Percentiles rank a stretch among this genome's conserved stretches.
Conservation (phyloP, 2,888 invertebrate species). For the Drosophila greeni region DNA sequence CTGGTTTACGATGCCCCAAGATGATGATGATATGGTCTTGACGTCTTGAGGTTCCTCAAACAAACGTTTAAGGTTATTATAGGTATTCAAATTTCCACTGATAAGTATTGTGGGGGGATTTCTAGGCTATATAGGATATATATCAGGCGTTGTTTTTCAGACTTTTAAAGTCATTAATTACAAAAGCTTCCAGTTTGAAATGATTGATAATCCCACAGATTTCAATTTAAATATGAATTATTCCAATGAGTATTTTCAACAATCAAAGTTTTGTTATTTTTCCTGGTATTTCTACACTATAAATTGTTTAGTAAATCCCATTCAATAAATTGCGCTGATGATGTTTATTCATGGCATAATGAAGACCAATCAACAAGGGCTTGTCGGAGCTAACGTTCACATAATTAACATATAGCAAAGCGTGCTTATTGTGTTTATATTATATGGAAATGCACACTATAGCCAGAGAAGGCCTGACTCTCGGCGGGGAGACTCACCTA, state of each 20-base stretch:
- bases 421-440: constrained; percentile 6
- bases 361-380: constrained; percentile 25
- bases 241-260: background rate
- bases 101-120: constrained; percentile 5
- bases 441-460: background rate
- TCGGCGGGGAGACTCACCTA: constrained; percentile 50
- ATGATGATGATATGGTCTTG: constrained; percentile 20
- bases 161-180: background rate
- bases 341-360: constrained; percentile 17
- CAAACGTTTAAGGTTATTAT: constrained; percentile 13
- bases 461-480: constrained; percentile 19
- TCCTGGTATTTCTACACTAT: constrained; percentile 1
- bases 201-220: constrained; percentile 6
- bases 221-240: background rate
- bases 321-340: constrained; percentile 5
- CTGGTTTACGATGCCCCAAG: constrained; percentile 46
- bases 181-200: background rate
- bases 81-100: background rate
- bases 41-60: constrained; percentile 21
- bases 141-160: background rate
- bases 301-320: constrained; percentile 1
- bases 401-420: constrained; percentile 32
- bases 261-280: constrained; percentile 2
- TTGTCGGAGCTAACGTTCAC: constrained; percentile 42
- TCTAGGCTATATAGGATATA: background rate